Evolutionary conservation across 1,140 invertebrate species (phyloP).

Genomic region (Sogatella furcifera): DNA sequence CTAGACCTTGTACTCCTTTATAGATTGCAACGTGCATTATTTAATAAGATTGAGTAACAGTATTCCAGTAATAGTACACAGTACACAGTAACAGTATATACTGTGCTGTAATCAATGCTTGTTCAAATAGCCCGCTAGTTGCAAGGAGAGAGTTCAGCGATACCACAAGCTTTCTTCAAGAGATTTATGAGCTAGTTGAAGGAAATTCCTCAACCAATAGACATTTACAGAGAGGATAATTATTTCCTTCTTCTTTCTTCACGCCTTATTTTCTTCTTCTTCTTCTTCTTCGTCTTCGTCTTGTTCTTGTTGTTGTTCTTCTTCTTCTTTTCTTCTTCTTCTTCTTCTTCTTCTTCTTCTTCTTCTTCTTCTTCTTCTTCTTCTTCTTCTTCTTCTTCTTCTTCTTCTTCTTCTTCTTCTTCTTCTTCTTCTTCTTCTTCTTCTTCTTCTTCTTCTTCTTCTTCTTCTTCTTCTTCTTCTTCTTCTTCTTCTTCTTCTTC

Average conservation of each 20-base stretch:
- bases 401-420: constrained; percentile 3
- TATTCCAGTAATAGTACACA: too few relatives aligned
- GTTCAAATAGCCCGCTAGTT: too few relatives aligned
- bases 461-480: neutral
- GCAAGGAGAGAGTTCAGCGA: too few relatives aligned
- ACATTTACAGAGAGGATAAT: neutral
- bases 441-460: constrained; percentile 3
- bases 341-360: neutral
- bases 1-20: too few relatives aligned
- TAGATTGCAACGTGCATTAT: too few relatives aligned
- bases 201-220: too few relatives aligned
- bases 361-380: constrained; percentile 3
- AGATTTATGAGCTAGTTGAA: too few relatives aligned
- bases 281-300: neutral
- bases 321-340: neutral
- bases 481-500: neutral
- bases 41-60: too few relatives aligned
- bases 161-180: too few relatives aligned
- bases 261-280: neutral
- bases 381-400: neutral
- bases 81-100: too few relatives aligned
- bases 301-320: neutral
- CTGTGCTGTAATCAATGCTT: too few relatives aligned
- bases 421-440: constrained; percentile 3
- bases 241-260: neutral